phyloP scores from a whole-genome alignment of 2,797 vertebrate genomes.

The Oreortyx pictus region DNA sequence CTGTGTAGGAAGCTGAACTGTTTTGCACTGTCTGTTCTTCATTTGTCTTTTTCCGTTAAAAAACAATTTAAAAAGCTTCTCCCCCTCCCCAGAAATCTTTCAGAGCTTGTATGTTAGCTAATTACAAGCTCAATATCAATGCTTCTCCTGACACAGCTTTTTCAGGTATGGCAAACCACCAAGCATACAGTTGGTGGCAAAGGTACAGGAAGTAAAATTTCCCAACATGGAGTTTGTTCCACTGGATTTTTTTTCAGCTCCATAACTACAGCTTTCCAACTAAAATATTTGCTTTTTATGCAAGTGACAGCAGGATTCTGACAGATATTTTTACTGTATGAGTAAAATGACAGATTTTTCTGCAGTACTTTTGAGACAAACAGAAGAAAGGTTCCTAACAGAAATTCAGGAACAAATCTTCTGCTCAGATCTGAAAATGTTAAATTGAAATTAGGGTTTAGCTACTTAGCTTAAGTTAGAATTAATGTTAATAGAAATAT shows the following conservation, averaged over 20 bases:
- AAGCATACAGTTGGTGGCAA: not conserved
- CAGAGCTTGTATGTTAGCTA: not conserved
- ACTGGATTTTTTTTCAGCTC: slow-evolving; percentile 25
- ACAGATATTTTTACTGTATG: not conserved
- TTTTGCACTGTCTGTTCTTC: slow-evolving; percentile 25
- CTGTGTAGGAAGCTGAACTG: not conserved
- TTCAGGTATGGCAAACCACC: not conserved
- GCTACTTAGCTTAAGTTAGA: not conserved
- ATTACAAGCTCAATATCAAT: not conserved
- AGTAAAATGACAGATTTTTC: not conserved
- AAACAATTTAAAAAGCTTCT: not conserved
- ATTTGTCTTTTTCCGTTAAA: slow-evolving; percentile 31
- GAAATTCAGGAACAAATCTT: not conserved
- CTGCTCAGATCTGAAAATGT: not conserved
- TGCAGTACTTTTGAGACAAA: not conserved
- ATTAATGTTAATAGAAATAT: not conserved
- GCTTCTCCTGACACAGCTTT: not conserved
- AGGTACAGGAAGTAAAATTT: slow-evolving; percentile 7
- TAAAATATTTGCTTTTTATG: slow-evolving; percentile 2
- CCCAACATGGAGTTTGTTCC: not conserved
- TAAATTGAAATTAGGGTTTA: not conserved
- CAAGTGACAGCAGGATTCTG: not conserved
- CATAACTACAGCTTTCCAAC: not conserved
- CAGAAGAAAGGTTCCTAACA: not conserved
- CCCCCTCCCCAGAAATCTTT: not conserved